Percentiles rank a stretch among this genome's conserved stretches.
Evolutionary conservation across 2,113 vertebrate genomes (phyloP).

Genomic region (Apaloderma vittatum): DNA sequence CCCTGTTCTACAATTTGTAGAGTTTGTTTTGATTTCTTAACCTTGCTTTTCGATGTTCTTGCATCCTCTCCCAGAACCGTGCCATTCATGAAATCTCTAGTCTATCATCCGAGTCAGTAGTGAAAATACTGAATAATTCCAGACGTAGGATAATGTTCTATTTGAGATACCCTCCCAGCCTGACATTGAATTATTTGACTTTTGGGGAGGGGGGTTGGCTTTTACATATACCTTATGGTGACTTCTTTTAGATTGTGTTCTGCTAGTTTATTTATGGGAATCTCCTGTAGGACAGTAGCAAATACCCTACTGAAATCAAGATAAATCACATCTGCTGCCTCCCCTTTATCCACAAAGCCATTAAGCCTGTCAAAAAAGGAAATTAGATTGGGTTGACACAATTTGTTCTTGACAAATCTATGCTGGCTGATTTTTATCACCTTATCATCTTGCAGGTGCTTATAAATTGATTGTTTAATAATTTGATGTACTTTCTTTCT

Average conservation of each 20-base stretch:
- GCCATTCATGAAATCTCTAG: not conserved
- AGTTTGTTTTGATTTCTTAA: constrained; percentile 19
- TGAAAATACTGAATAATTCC: not conserved
- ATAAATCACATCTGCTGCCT: constrained; percentile 50
- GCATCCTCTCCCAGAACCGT: not conserved
- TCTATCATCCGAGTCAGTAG: not conserved
- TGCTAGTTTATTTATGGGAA: not conserved
- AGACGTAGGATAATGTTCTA: not conserved
- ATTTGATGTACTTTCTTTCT: constrained; percentile 59
- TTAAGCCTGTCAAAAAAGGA: constrained; percentile 70
- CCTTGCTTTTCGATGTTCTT: not conserved
- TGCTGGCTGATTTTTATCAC: constrained; percentile 72
- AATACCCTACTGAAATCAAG: constrained; percentile 20
- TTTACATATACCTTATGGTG: not conserved
- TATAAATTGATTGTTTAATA: constrained; percentile 73
- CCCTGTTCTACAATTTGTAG: not conserved
- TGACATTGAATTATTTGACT: not conserved
- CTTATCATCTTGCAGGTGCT: constrained; percentile 69
- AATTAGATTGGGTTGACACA: constrained; percentile 70
- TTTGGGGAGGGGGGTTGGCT: not conserved
- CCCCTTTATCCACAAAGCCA: constrained; percentile 44
- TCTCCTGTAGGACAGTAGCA: constrained; percentile 6
- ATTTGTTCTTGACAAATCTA: constrained; percentile 73
- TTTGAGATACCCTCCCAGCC: not conserved
- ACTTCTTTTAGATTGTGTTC: not conserved